A percentile compares a stretch with the other conserved stretches of the same genome.
Evolutionary conservation across 2,797 vertebrate genomes (phyloP).

Genomic region (Rhadinocentrus ornatus): DNA sequence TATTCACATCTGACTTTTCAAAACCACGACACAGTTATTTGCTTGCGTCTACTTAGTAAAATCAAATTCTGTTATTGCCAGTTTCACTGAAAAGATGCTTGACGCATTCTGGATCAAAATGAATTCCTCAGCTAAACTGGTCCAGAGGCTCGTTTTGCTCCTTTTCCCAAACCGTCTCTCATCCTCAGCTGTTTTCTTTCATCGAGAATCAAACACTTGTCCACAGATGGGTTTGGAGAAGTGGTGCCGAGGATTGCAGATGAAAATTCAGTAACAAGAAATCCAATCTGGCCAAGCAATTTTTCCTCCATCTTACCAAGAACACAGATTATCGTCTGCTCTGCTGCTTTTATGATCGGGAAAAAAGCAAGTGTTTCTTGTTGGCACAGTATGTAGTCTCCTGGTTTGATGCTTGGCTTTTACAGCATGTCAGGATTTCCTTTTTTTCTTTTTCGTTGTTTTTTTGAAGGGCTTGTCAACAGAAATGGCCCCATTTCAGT

Average conservation of each 20-base stretch:
- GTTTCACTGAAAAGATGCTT: slow-evolving; percentile 58
- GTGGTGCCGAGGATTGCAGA: slow-evolving; percentile 56
- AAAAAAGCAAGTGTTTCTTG: slow-evolving; percentile 53
- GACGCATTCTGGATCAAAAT: slow-evolving; percentile 62
- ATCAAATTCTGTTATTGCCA: slow-evolving; percentile 58
- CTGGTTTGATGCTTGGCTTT: slow-evolving; percentile 64
- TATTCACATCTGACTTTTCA: slow-evolving; percentile 41
- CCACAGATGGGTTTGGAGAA: slow-evolving; percentile 66
- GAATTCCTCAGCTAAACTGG: slow-evolving; percentile 58
- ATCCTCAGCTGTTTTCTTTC: slow-evolving; percentile 71
- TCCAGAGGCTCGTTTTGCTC: slow-evolving; percentile 54
- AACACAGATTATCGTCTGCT: slow-evolving; percentile 53
- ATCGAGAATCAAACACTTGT: slow-evolving; percentile 71
- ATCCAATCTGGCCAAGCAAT: slow-evolving; percentile 66
- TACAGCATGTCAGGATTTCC: slow-evolving; percentile 72
- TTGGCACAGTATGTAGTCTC: slow-evolving; percentile 52
- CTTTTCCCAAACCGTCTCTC: slow-evolving; percentile 45
- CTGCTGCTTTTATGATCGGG: slow-evolving; percentile 56
- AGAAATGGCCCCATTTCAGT: slow-evolving; percentile 67
- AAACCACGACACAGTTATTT: slow-evolving; percentile 42
- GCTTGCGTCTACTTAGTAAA: slow-evolving; percentile 55
- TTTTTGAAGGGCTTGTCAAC: slow-evolving; percentile 62
- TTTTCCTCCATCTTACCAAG: slow-evolving; percentile 47
- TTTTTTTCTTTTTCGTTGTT: slow-evolving; percentile 42
- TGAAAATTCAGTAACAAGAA: slow-evolving; percentile 63